Percentiles rank a stretch among this genome's conserved stretches.
These are phyloP conservation scores for Apostichopus parvimensis DNA, from an alignment of 35 echinoderm and acorn worm genomes.

Conservation along the genomic window DNA sequence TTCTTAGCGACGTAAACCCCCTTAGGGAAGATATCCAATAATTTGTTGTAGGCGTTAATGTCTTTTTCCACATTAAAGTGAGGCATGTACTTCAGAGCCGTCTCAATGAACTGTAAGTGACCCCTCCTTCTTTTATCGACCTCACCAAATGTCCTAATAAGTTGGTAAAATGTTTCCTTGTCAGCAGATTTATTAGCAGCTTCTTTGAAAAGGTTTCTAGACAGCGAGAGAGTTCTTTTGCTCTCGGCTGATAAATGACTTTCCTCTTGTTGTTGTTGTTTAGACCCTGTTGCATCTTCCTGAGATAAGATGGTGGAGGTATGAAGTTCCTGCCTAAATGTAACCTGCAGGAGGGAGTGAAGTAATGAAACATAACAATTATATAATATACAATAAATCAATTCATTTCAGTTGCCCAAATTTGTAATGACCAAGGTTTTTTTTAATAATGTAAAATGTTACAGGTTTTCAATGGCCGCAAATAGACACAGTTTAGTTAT, in stretches of 20 bases:
- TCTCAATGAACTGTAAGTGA: slow-evolving; percentile 88
- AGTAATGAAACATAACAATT: background rate
- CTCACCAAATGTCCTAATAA: slow-evolving; percentile 67
- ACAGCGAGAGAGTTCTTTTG: slow-evolving; percentile 36
- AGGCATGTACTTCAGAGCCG: slow-evolving; percentile 80
- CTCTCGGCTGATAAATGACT: slow-evolving; percentile 2
- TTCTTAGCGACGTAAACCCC: slow-evolving; percentile 76
- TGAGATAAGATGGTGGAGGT: background rate
- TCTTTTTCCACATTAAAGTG: slow-evolving; percentile 87
- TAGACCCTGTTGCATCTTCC: slow-evolving; percentile 16
- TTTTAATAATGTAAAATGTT: no score
- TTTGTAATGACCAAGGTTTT: no score
- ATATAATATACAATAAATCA: no score
- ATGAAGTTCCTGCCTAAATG: background rate
- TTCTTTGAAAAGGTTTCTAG: slow-evolving; percentile 67
- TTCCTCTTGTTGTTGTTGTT: background rate
- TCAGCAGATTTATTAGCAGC: slow-evolving; percentile 51
- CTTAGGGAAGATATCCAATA: slow-evolving; percentile 89
- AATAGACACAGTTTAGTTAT: no score
- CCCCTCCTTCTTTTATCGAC: slow-evolving; percentile 79
- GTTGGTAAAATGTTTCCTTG: slow-evolving; percentile 82
- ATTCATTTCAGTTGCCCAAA: no score
- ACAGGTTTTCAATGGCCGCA: no score
- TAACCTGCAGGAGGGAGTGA: background rate
- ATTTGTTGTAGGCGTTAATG: slow-evolving; percentile 76